Conservation (phyloP, 2,113 vertebrate genomes). For the Malurus elegans region DNA sequence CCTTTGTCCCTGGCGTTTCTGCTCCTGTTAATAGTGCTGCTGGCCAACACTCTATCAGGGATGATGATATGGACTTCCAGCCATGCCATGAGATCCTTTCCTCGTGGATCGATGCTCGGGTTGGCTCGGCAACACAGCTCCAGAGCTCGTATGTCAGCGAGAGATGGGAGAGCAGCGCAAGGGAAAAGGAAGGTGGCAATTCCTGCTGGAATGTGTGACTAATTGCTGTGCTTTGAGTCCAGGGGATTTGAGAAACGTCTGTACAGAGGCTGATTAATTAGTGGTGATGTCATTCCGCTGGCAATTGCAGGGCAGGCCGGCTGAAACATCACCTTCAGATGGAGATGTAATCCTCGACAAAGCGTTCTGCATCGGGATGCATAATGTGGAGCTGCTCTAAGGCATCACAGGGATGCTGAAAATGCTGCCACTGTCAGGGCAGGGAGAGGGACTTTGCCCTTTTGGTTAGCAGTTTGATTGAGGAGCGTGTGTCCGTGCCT, state of each 20-base stretch:
- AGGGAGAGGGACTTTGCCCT: background rate
- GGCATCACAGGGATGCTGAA: background rate
- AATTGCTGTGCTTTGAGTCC: background rate
- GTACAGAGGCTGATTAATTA: constrained; percentile 24
- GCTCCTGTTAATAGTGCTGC: background rate
- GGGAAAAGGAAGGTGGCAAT: background rate
- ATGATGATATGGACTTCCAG: background rate
- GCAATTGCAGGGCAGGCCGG: background rate
- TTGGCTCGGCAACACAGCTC: background rate
- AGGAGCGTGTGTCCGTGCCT: background rate
- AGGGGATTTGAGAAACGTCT: background rate
- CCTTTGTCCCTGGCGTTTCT: background rate
- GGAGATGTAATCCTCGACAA: background rate
- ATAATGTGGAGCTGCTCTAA: background rate
- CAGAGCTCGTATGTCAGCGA: background rate
- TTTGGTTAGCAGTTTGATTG: background rate
- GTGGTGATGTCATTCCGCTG: background rate
- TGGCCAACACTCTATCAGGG: background rate
- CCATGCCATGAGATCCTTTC: background rate
- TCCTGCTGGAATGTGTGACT: background rate
- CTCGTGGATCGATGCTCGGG: background rate
- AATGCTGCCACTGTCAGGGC: background rate
- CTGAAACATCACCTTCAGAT: background rate
- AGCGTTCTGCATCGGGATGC: background rate
- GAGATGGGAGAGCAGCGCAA: background rate